These are phyloP conservation scores for Festucalex cinctus DNA, from an alignment of 2,113 vertebrate species.

Conservation along the genomic window DNA sequence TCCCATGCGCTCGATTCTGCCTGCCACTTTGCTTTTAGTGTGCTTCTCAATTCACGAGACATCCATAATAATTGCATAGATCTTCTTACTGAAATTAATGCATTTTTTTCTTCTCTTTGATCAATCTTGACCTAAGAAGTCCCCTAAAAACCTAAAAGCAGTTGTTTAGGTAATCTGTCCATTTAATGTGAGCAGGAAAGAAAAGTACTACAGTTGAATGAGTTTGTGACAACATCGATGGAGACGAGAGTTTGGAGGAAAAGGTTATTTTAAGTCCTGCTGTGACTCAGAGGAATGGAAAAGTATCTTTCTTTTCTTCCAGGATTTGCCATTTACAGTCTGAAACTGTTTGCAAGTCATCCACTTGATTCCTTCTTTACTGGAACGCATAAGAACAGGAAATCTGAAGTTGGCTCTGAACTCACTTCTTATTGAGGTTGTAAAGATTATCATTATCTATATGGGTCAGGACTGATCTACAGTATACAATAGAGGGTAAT, in stretches of 20 bases:
- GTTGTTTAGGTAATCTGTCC: constrained; percentile 35
- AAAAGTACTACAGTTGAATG: constrained; percentile 18
- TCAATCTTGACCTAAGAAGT: constrained; percentile 21
- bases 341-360: constrained; percentile 21
- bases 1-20: constrained; percentile 23
- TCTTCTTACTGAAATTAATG: constrained; percentile 17
- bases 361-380: constrained; percentile 7
- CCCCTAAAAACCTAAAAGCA: constrained; percentile 26
- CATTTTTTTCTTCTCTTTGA: constrained; percentile 7
- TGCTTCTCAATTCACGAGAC: constrained; percentile 15
- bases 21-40: constrained; percentile 33
- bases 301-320: constrained; percentile 22
- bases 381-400: constrained; percentile 16
- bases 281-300: constrained; percentile 39
- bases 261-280: constrained; percentile 49
- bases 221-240: constrained; percentile 22
- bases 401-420: constrained; percentile 13
- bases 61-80: constrained; percentile 21
- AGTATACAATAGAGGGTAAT: not conserved
- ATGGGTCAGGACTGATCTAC: not conserved
- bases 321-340: constrained; percentile 26
- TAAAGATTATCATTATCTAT: constrained; percentile 14
- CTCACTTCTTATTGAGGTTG: constrained; percentile 12
- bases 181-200: constrained; percentile 40
- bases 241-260: constrained; percentile 25